Conservation (phyloP, 2,888 invertebrate species). For the Nomada fucata region DNA sequence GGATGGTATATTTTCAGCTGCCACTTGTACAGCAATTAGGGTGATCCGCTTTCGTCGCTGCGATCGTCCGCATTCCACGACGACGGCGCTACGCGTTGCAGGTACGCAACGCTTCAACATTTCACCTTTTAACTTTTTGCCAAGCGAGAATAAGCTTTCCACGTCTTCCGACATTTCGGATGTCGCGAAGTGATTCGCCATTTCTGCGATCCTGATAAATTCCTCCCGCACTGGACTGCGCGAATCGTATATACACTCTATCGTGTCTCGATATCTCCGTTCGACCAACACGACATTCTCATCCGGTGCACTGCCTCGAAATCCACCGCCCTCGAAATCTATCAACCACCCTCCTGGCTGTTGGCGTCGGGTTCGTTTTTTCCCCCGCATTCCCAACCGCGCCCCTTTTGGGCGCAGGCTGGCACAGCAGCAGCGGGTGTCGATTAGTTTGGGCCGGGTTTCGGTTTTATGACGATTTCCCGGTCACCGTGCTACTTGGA, state of each 20-base stretch:
- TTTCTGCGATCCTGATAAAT: not conserved
- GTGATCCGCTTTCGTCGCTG: too few relatives aligned
- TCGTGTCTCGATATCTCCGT: not conserved
- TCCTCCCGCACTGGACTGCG: not conserved
- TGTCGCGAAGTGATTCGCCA: not conserved
- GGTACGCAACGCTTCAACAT: too few relatives aligned
- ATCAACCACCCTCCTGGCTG: conserved; percentile 4
- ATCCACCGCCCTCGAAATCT: conserved; percentile 17
- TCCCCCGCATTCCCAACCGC: not conserved
- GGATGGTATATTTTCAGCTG: too few relatives aligned
- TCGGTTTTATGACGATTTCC: conserved; percentile 75
- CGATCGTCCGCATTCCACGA: too few relatives aligned
- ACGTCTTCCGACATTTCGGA: too few relatives aligned
- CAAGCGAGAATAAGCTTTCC: too few relatives aligned
- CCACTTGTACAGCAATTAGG: too few relatives aligned
- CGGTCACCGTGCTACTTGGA: conserved; percentile 78
- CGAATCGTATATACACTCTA: not conserved
- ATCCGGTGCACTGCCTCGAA: conserved; percentile 1
- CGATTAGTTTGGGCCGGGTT: conserved; percentile 64
- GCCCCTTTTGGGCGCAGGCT: not conserved
- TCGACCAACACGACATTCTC: conserved; percentile 19
- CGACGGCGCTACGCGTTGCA: too few relatives aligned
- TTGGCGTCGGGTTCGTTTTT: not conserved
- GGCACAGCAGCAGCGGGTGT: conserved; percentile 40
- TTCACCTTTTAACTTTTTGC: too few relatives aligned